phyloP scores from a whole-genome alignment of 64 coral and sea anemone genomes.

The Pocillopora verrucosa region DNA sequence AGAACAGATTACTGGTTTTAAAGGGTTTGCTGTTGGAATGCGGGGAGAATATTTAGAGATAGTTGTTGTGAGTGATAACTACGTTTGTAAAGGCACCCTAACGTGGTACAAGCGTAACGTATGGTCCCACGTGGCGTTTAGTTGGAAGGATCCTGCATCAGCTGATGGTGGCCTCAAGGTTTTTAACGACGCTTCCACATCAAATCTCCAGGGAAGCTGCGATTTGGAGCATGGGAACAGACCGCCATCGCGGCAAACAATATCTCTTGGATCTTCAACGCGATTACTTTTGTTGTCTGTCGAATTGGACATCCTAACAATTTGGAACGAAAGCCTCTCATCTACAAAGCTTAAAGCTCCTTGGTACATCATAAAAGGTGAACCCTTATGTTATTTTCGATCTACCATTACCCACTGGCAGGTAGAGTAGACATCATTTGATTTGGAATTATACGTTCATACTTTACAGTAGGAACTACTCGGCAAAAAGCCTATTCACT shows the following conservation, averaged over 20 bases:
- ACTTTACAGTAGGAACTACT: no score
- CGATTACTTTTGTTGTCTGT: background rate
- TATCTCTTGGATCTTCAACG: background rate
- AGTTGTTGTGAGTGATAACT: background rate
- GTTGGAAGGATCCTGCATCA: background rate
- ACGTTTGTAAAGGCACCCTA: background rate
- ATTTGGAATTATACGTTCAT: no score
- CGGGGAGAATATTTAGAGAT: background rate
- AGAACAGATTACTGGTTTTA: background rate
- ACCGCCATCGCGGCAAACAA: background rate
- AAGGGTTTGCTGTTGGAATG: background rate
- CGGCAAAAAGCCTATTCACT: no score
- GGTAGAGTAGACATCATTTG: no score
- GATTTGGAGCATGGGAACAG: background rate
- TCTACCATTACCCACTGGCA: background rate
- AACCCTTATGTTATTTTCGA: background rate
- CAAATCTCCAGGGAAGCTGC: background rate
- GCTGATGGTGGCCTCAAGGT: background rate
- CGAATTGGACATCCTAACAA: background rate
- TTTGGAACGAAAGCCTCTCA: background rate
- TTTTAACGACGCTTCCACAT: background rate
- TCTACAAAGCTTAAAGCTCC: background rate
- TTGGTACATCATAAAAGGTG: background rate
- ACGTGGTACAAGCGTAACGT: background rate
- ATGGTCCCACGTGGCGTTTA: background rate